A percentile compares a stretch with the other conserved stretches of the same genome.
Conservation (phyloP, 1,140 invertebrate genomes). For the Drosophila nigrodunni region DNA sequence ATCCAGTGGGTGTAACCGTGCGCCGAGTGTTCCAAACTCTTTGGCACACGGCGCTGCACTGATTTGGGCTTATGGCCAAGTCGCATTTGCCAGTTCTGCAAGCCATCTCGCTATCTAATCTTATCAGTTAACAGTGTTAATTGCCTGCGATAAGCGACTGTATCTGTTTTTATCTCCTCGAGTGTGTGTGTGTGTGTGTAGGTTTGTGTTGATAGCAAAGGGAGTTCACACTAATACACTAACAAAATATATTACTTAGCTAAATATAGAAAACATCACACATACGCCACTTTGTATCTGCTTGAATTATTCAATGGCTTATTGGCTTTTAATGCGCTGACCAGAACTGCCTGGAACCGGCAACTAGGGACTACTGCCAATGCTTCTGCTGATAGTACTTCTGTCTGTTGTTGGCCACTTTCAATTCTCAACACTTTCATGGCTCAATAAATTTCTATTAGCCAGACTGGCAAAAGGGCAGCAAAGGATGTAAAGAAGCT, state of each 20-base stretch:
- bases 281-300: background rate
- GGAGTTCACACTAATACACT: conserved; percentile 25
- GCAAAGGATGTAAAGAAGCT: conserved; percentile 29
- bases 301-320: conserved; percentile 73
- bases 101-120: conserved; percentile 55
- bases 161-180: conserved; percentile 3
- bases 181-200: conserved; percentile 7
- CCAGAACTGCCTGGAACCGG: conserved; percentile 32
- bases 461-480: conserved; percentile 43
- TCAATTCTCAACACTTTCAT: conserved; percentile 77
- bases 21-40: conserved; percentile 22
- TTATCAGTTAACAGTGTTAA: conserved; percentile 53
- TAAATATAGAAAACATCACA: conserved; percentile 8
- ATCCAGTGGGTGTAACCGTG: background rate
- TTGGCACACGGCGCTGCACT: conserved; percentile 51
- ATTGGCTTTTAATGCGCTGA: conserved; percentile 74
- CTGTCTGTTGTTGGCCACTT: conserved; percentile 17
- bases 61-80: conserved; percentile 41
- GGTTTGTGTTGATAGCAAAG: conserved; percentile 16
- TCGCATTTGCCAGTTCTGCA: conserved; percentile 28
- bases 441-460: conserved; percentile 82
- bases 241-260: background rate
- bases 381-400: background rate
- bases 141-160: conserved; percentile 52
- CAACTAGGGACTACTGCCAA: conserved; percentile 7